Conservation (phyloP, 2,888 invertebrate genomes). For the Microctonus hyperodae region DNA sequence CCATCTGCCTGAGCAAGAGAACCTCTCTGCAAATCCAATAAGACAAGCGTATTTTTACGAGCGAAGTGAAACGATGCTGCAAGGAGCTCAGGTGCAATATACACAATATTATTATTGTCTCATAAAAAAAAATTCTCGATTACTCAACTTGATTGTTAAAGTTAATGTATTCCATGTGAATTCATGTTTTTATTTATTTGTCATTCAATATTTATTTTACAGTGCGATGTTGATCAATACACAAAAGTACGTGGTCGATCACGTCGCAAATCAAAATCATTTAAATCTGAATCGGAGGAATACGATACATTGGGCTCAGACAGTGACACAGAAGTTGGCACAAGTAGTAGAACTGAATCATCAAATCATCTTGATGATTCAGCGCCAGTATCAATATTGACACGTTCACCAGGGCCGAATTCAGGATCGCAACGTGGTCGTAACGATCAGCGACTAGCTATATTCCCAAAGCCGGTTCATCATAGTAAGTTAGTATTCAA, state of each 20-base stretch:
- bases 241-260: constrained; percentile 60
- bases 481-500: constrained; percentile 70
- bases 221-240: constrained; percentile 59
- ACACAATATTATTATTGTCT: background rate
- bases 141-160: background rate
- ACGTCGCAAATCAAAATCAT: constrained; percentile 65
- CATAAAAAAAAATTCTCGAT: constrained; percentile 9
- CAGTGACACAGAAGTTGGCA: constrained; percentile 65
- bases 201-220: too few species aligned
- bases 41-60: constrained; percentile 61
- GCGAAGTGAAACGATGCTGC: constrained; percentile 59
- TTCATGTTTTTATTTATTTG: too few species aligned
- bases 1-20: constrained; percentile 71
- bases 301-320: constrained; percentile 69
- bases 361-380: constrained; percentile 65
- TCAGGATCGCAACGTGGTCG: constrained; percentile 60
- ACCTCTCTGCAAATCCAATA: constrained; percentile 65
- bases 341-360: constrained; percentile 65
- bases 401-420: constrained; percentile 58
- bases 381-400: constrained; percentile 57
- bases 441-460: constrained; percentile 64
- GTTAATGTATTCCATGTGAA: background rate
- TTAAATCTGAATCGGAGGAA: constrained; percentile 68
- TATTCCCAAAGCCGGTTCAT: constrained; percentile 66
- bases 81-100: constrained; percentile 54